Evolutionary conservation across 2,113 vertebrate genomes (phyloP).

Genomic region (Chascanopsetta lugubris): DNA sequence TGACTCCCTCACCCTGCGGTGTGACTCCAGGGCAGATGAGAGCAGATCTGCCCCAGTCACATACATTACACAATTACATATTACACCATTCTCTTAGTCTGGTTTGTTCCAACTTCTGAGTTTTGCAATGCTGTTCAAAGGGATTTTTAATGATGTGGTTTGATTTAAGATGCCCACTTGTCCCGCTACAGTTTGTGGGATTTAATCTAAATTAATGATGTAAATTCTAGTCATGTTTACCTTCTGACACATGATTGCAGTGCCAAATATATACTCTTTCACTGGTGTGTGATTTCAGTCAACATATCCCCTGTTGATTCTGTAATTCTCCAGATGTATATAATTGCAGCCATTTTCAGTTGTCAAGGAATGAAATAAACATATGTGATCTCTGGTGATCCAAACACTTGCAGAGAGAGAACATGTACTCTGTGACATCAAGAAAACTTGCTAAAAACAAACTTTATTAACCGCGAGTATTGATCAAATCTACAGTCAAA

Average conservation of each 20-base stretch:
- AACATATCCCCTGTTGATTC: too few species aligned
- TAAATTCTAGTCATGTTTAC: slow-evolving; percentile 7
- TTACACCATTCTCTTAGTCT: slow-evolving; percentile 2
- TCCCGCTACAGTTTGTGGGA: background rate
- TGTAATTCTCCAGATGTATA: too few species aligned
- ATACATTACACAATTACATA: slow-evolving; percentile 6
- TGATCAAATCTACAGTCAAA: background rate
- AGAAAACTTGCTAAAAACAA: background rate
- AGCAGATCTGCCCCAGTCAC: background rate
- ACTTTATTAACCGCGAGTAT: background rate
- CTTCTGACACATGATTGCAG: slow-evolving; percentile 17
- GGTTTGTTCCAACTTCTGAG: slow-evolving; percentile 1
- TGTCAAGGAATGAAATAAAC: background rate
- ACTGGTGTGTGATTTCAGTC: too few species aligned
- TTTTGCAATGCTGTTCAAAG: slow-evolving; percentile 1
- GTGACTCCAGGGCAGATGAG: too few species aligned
- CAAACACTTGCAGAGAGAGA: background rate
- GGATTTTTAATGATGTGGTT: background rate
- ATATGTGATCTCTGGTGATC: background rate
- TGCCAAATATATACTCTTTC: too few species aligned
- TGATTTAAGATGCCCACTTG: background rate
- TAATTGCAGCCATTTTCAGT: too few species aligned
- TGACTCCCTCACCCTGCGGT: background rate
- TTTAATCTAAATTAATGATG: slow-evolving; percentile 33
- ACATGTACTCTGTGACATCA: background rate